These are phyloP conservation scores for Hucho hucho DNA, from an alignment of 2,113 vertebrate genomes.

Conservation along the genomic window DNA sequence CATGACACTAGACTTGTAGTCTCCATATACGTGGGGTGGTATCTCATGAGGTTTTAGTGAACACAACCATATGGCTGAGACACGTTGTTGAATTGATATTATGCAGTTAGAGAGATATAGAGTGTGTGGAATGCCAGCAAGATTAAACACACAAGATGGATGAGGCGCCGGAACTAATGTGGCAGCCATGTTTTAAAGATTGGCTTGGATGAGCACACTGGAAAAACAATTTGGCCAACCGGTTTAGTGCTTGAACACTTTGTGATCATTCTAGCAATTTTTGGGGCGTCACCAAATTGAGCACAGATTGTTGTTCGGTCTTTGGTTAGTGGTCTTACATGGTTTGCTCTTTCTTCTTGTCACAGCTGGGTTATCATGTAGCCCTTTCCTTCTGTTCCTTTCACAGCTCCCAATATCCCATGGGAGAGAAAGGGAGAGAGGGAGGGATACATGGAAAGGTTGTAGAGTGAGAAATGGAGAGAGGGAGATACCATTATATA, in stretches of 20 bases:
- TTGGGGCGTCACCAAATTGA: slow-evolving; percentile 29
- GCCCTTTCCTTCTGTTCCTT: slow-evolving; percentile 49
- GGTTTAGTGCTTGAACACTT: slow-evolving; percentile 33
- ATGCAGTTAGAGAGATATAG: slow-evolving; percentile 42
- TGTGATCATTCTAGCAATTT: slow-evolving; percentile 38
- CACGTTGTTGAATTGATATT: slow-evolving; percentile 21
- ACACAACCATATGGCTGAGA: slow-evolving; percentile 34
- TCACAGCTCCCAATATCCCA: slow-evolving; percentile 42
- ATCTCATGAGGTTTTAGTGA: neutral
- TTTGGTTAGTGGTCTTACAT: neutral
- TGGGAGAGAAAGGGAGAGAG: slow-evolving; percentile 2
- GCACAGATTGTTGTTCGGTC: slow-evolving; percentile 18
- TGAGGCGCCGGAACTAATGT: slow-evolving; percentile 61
- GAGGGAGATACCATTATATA: neutral
- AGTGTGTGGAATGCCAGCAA: neutral
- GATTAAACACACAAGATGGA: slow-evolving; percentile 37
- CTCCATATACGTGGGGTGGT: neutral
- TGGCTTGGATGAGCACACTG: slow-evolving; percentile 18
- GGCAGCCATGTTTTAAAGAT: slow-evolving; percentile 37
- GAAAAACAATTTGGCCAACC: slow-evolving; percentile 35
- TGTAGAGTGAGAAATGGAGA: neutral
- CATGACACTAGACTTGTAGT: neutral
- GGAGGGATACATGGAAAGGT: neutral
- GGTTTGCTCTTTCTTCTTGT: slow-evolving; percentile 49
- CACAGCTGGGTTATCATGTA: slow-evolving; percentile 47